These are phyloP conservation scores for Siderastrea siderea DNA, from an alignment of 92 coral and sea anemone genomes.

Conservation along the genomic window DNA sequence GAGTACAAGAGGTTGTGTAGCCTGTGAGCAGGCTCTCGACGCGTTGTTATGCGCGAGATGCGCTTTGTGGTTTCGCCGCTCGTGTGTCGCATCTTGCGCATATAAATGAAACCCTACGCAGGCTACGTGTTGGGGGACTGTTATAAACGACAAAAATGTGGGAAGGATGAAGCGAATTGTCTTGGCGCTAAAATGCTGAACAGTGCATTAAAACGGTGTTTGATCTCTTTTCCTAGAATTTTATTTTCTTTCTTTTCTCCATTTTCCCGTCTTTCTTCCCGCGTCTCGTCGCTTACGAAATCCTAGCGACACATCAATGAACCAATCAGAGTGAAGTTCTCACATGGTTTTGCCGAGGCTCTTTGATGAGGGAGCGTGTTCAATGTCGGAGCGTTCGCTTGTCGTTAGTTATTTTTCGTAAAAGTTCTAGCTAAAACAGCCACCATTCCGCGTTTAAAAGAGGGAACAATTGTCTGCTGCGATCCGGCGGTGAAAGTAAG, in stretches of 20 bases:
- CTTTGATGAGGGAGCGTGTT: background rate
- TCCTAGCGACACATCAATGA: background rate
- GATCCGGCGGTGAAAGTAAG: conserved; percentile 94
- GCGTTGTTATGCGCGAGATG: too few species aligned
- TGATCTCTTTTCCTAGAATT: too few species aligned
- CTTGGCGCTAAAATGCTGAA: too few species aligned
- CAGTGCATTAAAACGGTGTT: too few species aligned
- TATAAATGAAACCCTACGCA: too few species aligned
- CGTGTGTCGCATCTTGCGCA: too few species aligned
- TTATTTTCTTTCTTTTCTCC: background rate
- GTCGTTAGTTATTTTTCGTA: conserved; percentile 24
- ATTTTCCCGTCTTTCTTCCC: background rate
- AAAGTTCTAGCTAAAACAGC: conserved; percentile 55
- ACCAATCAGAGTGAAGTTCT: conserved; percentile 48
- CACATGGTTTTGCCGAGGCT: conserved; percentile 25
- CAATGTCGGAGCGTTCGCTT: background rate
- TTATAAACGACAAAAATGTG: too few species aligned
- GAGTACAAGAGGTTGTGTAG: too few species aligned
- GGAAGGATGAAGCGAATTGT: too few species aligned
- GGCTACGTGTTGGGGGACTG: too few species aligned
- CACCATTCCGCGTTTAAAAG: conserved; percentile 98
- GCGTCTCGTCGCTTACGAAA: background rate
- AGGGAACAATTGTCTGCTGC: conserved; percentile 85
- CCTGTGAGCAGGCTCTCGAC: too few species aligned
- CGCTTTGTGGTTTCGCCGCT: too few species aligned